Conservation (phyloP, 1,140 invertebrate species). For the Caenorhabditis latens region DNA sequence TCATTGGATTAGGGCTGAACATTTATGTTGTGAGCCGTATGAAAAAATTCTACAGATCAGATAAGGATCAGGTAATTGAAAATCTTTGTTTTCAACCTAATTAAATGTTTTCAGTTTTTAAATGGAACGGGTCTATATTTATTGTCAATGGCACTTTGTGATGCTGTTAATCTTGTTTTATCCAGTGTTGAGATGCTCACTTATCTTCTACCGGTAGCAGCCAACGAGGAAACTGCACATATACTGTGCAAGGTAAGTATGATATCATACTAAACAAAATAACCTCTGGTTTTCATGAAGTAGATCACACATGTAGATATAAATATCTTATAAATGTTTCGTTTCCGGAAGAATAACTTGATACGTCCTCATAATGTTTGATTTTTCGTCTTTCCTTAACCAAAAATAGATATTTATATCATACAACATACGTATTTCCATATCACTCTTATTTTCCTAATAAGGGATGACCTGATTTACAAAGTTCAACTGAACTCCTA, state of each 20-base stretch:
- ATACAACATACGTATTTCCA: no score
- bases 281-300: no score
- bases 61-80: conserved; percentile 59
- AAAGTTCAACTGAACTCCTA: no score
- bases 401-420: no score
- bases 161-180: conserved; percentile 55
- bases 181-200: conserved; percentile 54
- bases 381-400: no score
- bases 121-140: conserved; percentile 61
- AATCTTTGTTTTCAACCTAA: neutral
- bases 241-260: conserved; percentile 23
- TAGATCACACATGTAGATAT: no score
- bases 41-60: conserved; percentile 22
- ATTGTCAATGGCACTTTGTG: conserved; percentile 56
- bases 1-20: conserved; percentile 53
- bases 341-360: no score
- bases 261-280: no score
- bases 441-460: no score
- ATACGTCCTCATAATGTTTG: no score
- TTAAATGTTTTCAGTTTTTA: conserved; percentile 48
- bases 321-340: no score
- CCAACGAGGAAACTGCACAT: neutral
- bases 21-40: conserved; percentile 54
- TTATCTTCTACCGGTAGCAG: neutral
- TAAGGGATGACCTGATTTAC: no score